A percentile compares a stretch with the other conserved stretches of the same genome.
Evolutionary conservation across 2,888 invertebrate species (phyloP).

Genomic region (Mythimna pallens): DNA sequence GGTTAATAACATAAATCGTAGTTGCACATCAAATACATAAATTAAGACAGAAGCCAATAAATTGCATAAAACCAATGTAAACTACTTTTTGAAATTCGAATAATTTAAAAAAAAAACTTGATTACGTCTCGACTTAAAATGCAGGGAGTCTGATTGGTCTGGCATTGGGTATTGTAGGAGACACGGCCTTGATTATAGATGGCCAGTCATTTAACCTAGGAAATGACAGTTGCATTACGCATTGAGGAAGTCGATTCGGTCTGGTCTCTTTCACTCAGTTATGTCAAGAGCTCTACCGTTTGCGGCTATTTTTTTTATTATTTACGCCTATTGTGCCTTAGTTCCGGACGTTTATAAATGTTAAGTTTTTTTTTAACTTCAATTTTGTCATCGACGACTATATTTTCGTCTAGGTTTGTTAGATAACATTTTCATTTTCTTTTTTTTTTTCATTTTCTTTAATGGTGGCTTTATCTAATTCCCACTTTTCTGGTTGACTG

Average conservation of each 20-base stretch:
- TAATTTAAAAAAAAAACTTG: constrained; percentile 53
- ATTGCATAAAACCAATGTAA: constrained; percentile 65
- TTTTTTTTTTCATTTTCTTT: neutral
- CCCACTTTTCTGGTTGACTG: too few species aligned
- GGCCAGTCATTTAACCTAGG: constrained; percentile 60
- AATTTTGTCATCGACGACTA: constrained; percentile 1
- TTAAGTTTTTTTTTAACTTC: constrained; percentile 1
- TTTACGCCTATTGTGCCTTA: constrained; percentile 22
- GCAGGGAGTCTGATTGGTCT: constrained; percentile 37
- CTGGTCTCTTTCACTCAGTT: constrained; percentile 65
- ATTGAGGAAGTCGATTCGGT: constrained; percentile 69
- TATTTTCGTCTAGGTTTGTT: neutral
- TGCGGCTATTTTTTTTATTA: constrained; percentile 39
- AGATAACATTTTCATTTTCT: neutral
- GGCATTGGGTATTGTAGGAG: constrained; percentile 12
- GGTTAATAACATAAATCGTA: constrained; percentile 35
- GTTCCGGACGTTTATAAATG: constrained; percentile 28
- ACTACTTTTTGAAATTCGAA: constrained; percentile 68
- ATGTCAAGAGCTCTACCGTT: constrained; percentile 49
- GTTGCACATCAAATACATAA: constrained; percentile 60
- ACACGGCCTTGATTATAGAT: constrained; percentile 57
- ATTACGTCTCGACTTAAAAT: constrained; percentile 63
- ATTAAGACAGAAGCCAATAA: constrained; percentile 53
- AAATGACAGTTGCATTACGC: constrained; percentile 63
- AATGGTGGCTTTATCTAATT: neutral